Evolutionary conservation across 2,113 vertebrate species (phyloP), one percentile per base, ranked within the genome.

Genomic region (Passer montanus): DNA sequence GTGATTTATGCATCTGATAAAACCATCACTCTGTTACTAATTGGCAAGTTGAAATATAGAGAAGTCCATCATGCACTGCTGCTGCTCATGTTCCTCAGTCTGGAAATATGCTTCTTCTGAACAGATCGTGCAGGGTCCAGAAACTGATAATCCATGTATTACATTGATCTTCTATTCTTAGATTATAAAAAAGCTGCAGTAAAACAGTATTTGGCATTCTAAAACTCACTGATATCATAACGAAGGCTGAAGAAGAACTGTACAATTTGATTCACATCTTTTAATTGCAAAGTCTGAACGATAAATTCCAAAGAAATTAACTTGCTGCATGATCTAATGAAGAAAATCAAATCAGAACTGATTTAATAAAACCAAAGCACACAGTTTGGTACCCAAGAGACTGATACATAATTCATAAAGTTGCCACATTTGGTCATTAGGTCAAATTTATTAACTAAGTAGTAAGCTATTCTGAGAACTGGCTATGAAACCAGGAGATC

Each of bases 361-460:
- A 97, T 93, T 95, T 83, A 94, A 95, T 95, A 87, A 94, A 95
- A 84, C 49, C 49, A 83, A 91, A 79, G 64, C 47, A 72, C 60
- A 91, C 53, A 64, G 68, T 90, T 88, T 78, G 59, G 82, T 74
- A 84, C 84, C 84, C 67, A 82, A 66, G 91, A 89, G 79, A 76
- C 72, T 63, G 80, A 94, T 92, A 64, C 58, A 95, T 96, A 89
- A 95, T 97, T 95, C 92, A 97, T 94, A 50, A 81, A 87, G 74
- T 87, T 89, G 62, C 46, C 80, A 87, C 35, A 70, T 79, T 87
- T 2, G 70, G 94, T 77, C 85, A 94, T 72, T 81, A 89, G 95
- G 95, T 96, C 91, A 96, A 91, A 94, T 78, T 82, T 39, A 93
- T 93, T 96, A 95, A 94, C 59, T 86, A 89, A 70, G 59, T 55